These are phyloP conservation scores for Anadara kagoshimensis DNA, from an alignment of 1,140 invertebrate genomes.

Conservation along the genomic window DNA sequence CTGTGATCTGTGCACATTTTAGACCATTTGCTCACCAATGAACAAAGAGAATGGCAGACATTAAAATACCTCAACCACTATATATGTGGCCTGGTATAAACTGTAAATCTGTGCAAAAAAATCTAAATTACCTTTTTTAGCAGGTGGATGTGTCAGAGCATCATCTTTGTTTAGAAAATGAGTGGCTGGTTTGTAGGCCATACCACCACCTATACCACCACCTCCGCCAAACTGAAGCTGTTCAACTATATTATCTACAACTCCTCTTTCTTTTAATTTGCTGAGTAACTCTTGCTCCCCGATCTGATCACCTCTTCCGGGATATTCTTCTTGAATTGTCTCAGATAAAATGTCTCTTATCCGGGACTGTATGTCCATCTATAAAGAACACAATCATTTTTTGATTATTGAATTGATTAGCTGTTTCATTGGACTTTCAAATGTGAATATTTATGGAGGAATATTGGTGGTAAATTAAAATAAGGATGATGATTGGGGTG, in stretches of 20 bases:
- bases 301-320: slow-evolving; percentile 43
- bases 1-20: too few species aligned
- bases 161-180: slow-evolving; percentile 62
- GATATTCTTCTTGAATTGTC: slow-evolving; percentile 52
- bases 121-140: slow-evolving; percentile 64
- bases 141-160: slow-evolving; percentile 41
- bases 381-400: too few species aligned
- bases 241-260: slow-evolving; percentile 67
- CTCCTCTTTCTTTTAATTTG: slow-evolving; percentile 61
- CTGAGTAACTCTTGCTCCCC: slow-evolving; percentile 63
- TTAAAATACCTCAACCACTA: too few species aligned
- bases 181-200: slow-evolving; percentile 56
- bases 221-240: slow-evolving; percentile 59
- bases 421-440: too few species aligned
- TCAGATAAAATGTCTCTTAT: slow-evolving; percentile 65
- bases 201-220: slow-evolving; percentile 23
- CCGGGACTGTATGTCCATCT: slow-evolving; percentile 67
- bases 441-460: too few species aligned
- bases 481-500: too few species aligned
- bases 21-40: too few species aligned
- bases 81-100: too few species aligned
- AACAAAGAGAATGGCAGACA: too few species aligned
- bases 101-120: too few species aligned
- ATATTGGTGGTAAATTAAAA: too few species aligned
- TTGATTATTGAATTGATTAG: too few species aligned